Evolutionary conservation across 2,113 vertebrate genomes (phyloP).

Genomic region (Pavo muticus): DNA sequence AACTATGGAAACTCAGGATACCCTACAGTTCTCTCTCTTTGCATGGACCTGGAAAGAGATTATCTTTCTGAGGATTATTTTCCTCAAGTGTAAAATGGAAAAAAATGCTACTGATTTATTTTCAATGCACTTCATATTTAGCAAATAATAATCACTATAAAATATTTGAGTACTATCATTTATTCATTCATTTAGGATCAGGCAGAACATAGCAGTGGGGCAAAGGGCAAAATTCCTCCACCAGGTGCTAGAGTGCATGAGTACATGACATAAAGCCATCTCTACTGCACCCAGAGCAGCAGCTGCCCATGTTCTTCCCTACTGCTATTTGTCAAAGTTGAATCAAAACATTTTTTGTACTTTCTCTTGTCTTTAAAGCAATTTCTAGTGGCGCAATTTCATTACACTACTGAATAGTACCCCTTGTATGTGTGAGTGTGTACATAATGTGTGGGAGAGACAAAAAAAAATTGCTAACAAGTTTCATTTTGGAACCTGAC

Average conservation of each 20-base stretch:
- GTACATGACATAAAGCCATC: background rate
- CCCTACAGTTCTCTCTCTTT: background rate
- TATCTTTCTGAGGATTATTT: background rate
- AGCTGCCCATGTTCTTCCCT: background rate
- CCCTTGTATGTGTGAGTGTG: background rate
- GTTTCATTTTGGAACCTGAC: slow-evolving; percentile 6
- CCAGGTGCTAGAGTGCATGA: background rate
- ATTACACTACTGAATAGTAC: background rate
- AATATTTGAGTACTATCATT: background rate
- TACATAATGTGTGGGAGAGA: background rate
- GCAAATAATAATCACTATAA: background rate
- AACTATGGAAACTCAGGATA: background rate
- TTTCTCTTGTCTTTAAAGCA: background rate
- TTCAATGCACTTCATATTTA: background rate
- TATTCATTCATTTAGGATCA: background rate
- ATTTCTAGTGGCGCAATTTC: background rate
- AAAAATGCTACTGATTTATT: background rate
- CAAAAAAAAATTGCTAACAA: slow-evolving; percentile 66
- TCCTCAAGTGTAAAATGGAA: background rate
- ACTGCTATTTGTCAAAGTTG: background rate
- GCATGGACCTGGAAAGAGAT: background rate
- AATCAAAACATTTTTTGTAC: background rate
- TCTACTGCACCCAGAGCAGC: background rate
- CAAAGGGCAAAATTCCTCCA: background rate
- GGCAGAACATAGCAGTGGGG: background rate